A percentile compares a stretch with the other conserved stretches of the same genome.
Evolutionary conservation across 2,797 vertebrate genomes (phyloP).

Genomic region (Gobio occitaniae): DNA sequence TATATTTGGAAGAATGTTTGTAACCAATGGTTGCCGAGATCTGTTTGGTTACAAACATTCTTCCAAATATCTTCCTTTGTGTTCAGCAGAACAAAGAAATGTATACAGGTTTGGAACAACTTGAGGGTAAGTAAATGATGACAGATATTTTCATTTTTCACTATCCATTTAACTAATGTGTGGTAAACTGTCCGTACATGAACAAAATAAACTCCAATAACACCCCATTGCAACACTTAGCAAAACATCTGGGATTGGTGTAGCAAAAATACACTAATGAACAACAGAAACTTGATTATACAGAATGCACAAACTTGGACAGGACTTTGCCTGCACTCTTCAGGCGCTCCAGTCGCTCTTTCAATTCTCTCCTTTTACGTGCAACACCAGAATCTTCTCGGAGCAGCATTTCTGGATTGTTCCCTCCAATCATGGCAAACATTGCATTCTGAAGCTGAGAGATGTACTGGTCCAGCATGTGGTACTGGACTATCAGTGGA

Average conservation of each 20-base stretch:
- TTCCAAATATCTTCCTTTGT: no score
- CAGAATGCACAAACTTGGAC: conserved; percentile 42
- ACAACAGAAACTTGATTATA: no score
- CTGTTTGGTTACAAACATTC: no score
- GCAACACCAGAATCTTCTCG: conserved; percentile 41
- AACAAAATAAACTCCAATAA: background rate
- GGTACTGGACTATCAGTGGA: conserved; percentile 75
- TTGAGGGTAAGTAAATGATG: no score
- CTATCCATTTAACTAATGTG: no score
- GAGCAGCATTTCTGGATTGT: conserved; percentile 32
- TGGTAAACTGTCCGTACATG: no score
- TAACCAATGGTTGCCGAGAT: no score
- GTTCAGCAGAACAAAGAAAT: no score
- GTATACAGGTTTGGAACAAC: no score
- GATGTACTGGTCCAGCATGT: conserved; percentile 48
- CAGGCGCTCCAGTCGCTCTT: conserved; percentile 37
- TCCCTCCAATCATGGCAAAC: conserved; percentile 24
- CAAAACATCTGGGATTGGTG: background rate
- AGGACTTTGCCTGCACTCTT: conserved; percentile 36
- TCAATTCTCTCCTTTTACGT: conserved; percentile 8
- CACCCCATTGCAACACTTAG: background rate
- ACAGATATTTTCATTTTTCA: no score
- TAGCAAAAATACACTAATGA: background rate
- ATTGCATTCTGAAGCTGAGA: conserved; percentile 41
- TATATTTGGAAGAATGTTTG: no score